A percentile compares a stretch with the other conserved stretches of the same genome.
phyloP scores from a whole-genome alignment of 2,113 vertebrate genomes.

The Rhinoderma darwinii region DNA sequence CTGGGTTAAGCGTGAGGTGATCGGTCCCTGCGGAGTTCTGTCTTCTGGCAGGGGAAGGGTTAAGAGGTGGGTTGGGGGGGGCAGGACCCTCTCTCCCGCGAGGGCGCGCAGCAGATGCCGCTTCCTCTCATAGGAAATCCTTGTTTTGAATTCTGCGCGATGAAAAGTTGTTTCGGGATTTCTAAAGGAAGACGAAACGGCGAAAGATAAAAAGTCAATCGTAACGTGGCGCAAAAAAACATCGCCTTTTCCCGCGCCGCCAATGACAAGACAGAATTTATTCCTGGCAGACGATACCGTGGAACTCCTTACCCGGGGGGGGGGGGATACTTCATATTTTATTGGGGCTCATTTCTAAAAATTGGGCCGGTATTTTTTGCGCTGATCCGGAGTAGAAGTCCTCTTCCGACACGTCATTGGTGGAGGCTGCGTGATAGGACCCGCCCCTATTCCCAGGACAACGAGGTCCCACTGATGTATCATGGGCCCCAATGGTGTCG shows the following conservation, averaged over 20 bases:
- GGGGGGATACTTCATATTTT: no score
- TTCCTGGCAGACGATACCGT: no score
- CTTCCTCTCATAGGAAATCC: conserved; percentile 51
- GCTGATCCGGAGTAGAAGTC: no score
- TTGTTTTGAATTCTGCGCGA: conserved; percentile 16
- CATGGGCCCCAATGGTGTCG: no score
- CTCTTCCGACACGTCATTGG: no score
- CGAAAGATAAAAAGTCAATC: neutral
- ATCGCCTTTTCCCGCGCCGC: neutral
- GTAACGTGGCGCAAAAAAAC: neutral
- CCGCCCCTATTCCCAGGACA: no score
- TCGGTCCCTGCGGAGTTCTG: neutral
- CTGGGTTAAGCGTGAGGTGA: neutral
- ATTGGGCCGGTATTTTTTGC: no score
- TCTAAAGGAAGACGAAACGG: neutral
- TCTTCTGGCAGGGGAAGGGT: neutral
- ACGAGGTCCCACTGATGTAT: no score
- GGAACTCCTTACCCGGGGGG: no score
- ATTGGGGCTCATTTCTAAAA: no score
- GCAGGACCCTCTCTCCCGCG: conserved; percentile 1
- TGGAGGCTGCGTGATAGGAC: no score
- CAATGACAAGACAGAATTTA: no score
- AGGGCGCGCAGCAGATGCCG: conserved; percentile 19
- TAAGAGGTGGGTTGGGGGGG: conserved; percentile 7
- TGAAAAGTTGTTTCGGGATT: conserved; percentile 26